Base-by-base conservation (phyloP, 1,140 invertebrate species). In the Papilio aristodemus region DNA sequence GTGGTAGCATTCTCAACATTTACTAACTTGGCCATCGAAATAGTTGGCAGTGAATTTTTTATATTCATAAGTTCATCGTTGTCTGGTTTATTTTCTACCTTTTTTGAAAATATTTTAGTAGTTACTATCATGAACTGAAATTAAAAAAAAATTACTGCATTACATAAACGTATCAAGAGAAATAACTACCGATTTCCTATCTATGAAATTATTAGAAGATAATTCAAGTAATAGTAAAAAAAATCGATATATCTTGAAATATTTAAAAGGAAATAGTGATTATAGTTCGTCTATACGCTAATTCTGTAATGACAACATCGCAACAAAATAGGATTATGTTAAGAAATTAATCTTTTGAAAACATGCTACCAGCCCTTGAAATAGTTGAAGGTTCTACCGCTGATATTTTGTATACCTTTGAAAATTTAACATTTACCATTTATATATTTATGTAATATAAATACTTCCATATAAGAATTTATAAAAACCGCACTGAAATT, bases 41-140 rank as follows among this genome's bases (percentile, higher is more conserved):
- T 54, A 36, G 32, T 59, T 13, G 25, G 25, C 1, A 59, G 7
- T 59, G 27, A 25, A 17, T 59, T 59, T 17, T n/a, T 59, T 2
- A 32, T 32, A 32, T 32, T 32, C 1, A 59, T 0, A 11, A 59
- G 8, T 14, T 22, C 57, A 59, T 36, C 27, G 11, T 59, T 59
- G 19, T 11, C 22, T 10, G 9, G 10, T 54, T 54, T 54, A 19
- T 54, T 54, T 25, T 54, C 46, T 22, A 54, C 22, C 46, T 54
- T 54, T 13, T 54, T 54, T 22, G 19, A 54, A 19, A 22, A 54
- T 54, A 22, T 54, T 54, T 54, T 54, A 17, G 46, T 54, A 4
- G 46, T 54, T 54, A 54, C 22, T 11, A 54, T 54, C 17, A 54
- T 19, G 46, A 54, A 54, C 46, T 54, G 11, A 54, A 54, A 54